Base-by-base conservation (phyloP, 2,888 invertebrate genomes). In the Spisula subtruncata region DNA sequence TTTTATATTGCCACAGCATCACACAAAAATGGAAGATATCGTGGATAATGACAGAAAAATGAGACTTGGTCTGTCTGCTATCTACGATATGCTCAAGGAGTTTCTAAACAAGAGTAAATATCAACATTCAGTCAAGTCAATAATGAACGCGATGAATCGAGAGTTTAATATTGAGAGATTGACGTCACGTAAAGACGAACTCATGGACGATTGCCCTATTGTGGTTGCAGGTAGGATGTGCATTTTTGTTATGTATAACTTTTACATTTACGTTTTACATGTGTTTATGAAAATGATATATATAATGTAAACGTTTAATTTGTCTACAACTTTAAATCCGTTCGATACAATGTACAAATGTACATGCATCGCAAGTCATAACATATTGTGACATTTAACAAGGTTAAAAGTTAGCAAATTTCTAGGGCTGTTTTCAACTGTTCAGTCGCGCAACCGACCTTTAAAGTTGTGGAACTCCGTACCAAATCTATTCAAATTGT, bases 191-290 rank as follows among this genome's bases (percentile, higher is more conserved):
- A 81, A 86, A 46, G 83, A 83, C 41, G 92, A 94, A 82, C 90
- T 94, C 8, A 80, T 87, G 18, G 87, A 90, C 75, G 89, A 92
- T 25, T 94, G 94, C 87, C 94, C 94, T 1, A 94, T 94, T n/a
- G 93, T 94, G 60, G 94, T 94, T 1, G 92, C 94, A 89, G 94
- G 94, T 94, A 89, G 1, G 20, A 25, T 8, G 60, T n/a, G 29
- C 20, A 29, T 25, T 25, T 25, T n/a, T n/a, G n/a, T n/a, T n/a
- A n/a, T n/a, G n/a, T n/a, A n/a, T n/a, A n/a, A n/a, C n/a, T n/a
- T 75, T 32, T 16, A 32, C 29, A 35, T 35, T 75, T 32, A 16
- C 0, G 32, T 18, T 4, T 16, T 32, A 20, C 10, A 75, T 75
- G 5, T 32, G 32, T 35, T 14, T n/a, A n/a, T n/a, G n/a, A n/a